Conservation (phyloP, 2,113 vertebrate species). For the Balaeniceps rex region DNA sequence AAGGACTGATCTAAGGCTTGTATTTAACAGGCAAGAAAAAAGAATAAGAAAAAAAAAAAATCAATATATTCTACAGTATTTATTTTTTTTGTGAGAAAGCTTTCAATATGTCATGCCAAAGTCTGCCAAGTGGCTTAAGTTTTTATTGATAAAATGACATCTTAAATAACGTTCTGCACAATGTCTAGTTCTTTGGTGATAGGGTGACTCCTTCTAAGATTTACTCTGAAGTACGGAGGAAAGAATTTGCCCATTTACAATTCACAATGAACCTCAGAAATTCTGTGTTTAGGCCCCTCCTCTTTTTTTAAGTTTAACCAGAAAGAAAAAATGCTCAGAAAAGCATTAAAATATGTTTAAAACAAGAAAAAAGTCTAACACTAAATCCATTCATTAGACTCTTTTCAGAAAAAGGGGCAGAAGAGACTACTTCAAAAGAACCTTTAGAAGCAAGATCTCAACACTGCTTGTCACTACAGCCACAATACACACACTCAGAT, state of each 20-base stretch:
- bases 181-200: not conserved
- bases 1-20: conserved; percentile 16
- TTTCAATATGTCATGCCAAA: conserved; percentile 2
- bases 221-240: not conserved
- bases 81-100: conserved; percentile 51
- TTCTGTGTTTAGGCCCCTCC: not conserved
- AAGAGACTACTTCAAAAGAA: not conserved
- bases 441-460: not conserved
- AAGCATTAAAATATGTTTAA: not conserved
- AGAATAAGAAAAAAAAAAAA: not conserved
- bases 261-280: not conserved
- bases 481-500: not conserved
- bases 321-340: not conserved
- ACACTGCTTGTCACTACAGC: not conserved
- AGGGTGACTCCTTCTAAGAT: not conserved
- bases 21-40: conserved; percentile 21
- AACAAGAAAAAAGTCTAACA: not conserved
- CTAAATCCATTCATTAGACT: not conserved
- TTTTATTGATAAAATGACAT: conserved; percentile 35
- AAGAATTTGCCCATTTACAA: not conserved
- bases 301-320: not conserved
- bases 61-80: conserved; percentile 35
- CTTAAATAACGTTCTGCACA: not conserved
- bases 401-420: not conserved
- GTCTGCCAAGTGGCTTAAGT: not conserved